These are phyloP conservation scores for Globicephala melas DNA, from an alignment of 2,113 vertebrate genomes.

Conservation along the genomic window DNA sequence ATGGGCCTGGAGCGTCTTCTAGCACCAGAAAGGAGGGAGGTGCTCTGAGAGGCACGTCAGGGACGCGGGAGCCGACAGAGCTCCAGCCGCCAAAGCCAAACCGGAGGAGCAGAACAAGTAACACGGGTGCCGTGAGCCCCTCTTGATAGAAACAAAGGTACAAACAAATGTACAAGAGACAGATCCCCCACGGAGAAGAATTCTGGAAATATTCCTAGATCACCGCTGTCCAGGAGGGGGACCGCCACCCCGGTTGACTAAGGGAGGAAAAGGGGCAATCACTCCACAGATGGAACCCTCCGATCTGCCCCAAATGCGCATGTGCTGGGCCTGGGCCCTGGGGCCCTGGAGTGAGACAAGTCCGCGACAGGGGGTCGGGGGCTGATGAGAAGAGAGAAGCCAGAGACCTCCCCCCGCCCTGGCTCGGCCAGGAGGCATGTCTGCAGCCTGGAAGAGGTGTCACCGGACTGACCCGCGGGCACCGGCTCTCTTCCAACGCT, in stretches of 20 bases:
- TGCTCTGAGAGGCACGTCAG: neutral
- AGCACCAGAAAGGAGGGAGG: neutral
- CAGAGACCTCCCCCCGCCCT: fast-evolving
- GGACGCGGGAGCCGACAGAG: neutral
- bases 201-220: neutral
- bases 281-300: too few relatives aligned
- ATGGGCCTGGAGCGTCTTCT: neutral
- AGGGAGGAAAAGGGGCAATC: neutral
- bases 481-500: fast-evolving
- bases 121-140: neutral
- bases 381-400: neutral
- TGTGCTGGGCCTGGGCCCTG: too few relatives aligned
- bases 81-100: neutral
- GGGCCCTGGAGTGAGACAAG: neutral
- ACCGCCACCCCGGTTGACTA: neutral
- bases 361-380: too few relatives aligned
- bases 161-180: neutral
- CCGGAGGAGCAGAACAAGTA: fast-evolving
- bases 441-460: neutral
- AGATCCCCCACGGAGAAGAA: fast-evolving
- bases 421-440: fast-evolving
- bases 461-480: neutral
- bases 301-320: neutral
- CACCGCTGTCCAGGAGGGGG: neutral
- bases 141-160: neutral